Conservation (phyloP, 2,888 invertebrate genomes). For the Koerneria pararmatus region DNA sequence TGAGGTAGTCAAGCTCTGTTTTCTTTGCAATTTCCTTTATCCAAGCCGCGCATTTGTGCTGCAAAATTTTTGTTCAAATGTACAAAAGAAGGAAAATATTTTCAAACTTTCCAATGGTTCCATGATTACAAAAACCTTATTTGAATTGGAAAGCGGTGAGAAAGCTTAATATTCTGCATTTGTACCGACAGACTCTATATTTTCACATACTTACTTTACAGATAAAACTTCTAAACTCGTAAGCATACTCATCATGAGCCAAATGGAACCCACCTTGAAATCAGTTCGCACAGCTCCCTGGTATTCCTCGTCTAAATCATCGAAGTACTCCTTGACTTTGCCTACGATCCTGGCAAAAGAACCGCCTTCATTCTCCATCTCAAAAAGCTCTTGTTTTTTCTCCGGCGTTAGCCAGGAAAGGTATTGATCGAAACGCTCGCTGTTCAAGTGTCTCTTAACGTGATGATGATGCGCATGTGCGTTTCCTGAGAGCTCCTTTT, state of each 20-base stretch:
- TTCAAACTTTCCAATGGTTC: too few relatives aligned
- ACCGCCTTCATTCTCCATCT: conserved; percentile 23
- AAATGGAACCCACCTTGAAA: conserved; percentile 26
- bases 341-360: conserved; percentile 28
- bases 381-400: conserved; percentile 25
- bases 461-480: conserved; percentile 26
- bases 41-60: conserved; percentile 28
- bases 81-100: too few relatives aligned
- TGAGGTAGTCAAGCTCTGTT: conserved; percentile 21
- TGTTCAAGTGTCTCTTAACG: conserved; percentile 17
- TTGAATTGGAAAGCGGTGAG: too few relatives aligned
- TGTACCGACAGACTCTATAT: too few relatives aligned
- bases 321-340: conserved; percentile 36
- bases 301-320: conserved; percentile 26
- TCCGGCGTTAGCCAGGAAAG: conserved; percentile 33
- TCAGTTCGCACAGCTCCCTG: conserved; percentile 29
- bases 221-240: too few relatives aligned
- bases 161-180: too few relatives aligned
- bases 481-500: conserved; percentile 26
- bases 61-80: conserved; percentile 3
- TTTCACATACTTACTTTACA: too few relatives aligned
- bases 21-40: conserved; percentile 34
- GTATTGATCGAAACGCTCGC: conserved; percentile 31
- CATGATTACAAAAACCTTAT: too few relatives aligned
- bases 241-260: background rate